Evolutionary conservation across 2,113 vertebrate species (phyloP).

Genomic region (Budorcas taxicolor): DNA sequence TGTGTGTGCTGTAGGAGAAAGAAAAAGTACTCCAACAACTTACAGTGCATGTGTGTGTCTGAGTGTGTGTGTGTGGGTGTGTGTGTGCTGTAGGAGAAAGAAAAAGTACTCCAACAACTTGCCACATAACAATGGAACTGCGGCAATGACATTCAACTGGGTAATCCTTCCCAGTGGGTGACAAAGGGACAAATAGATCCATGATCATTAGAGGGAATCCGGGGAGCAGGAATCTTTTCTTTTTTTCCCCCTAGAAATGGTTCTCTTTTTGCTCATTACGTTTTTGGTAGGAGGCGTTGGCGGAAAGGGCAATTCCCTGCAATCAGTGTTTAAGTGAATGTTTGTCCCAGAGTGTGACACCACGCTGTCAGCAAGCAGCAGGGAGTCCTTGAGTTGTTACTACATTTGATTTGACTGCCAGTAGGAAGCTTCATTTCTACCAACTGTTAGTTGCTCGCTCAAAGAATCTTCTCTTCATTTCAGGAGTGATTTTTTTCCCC

Average conservation of each 20-base stretch:
- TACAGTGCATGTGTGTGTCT: too few species aligned
- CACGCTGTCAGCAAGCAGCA: slow-evolving; percentile 85
- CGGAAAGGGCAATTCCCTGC: slow-evolving; percentile 81
- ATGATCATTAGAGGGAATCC: not conserved
- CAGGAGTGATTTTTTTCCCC: not conserved
- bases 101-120: not conserved
- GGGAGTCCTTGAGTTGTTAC: slow-evolving; percentile 85
- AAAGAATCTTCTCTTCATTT: slow-evolving; percentile 72
- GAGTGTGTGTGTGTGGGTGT: too few species aligned
- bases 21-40: too few species aligned
- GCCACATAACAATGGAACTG: not conserved
- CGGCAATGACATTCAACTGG: not conserved
- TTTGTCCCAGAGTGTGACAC: slow-evolving; percentile 84
- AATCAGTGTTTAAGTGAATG: slow-evolving; percentile 89
- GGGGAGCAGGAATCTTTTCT: not conserved
- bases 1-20: too few species aligned
- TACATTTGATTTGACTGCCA: slow-evolving; percentile 90
- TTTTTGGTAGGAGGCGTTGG: slow-evolving; percentile 53
- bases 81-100: too few species aligned
- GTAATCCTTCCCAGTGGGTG: not conserved
- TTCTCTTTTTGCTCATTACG: slow-evolving; percentile 3
- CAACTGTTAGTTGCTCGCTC: slow-evolving; percentile 80
- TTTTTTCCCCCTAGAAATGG: slow-evolving; percentile 40
- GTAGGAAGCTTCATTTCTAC: slow-evolving; percentile 86
- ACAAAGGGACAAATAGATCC: not conserved